Base-by-base conservation (phyloP, 2,797 vertebrate species). In the Lates japonicus region DNA sequence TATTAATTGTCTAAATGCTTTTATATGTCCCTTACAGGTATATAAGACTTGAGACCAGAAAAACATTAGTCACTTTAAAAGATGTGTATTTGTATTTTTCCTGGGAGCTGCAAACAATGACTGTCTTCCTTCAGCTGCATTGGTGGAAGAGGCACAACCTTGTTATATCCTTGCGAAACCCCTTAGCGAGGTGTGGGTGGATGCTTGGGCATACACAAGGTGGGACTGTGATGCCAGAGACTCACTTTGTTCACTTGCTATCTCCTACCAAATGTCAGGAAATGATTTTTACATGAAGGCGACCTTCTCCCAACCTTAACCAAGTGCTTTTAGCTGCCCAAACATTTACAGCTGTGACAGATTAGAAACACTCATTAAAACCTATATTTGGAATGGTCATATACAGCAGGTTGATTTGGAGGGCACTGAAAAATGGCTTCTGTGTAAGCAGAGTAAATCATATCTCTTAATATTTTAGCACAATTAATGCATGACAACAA, bases 391-490 rank as follows among this genome's bases (percentile, higher is more conserved):
- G 25, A 29, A 29, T 29, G 7, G 39, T 39, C 39, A 6, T 39
- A 39, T 39, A 29, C 25, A 29, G 25, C 25, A 17, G 46, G 16
- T 19, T 17, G 17, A 19, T 7, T 48, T 3, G 5, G 6, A 46
- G 5, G 44, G 16, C 44, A 17, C 44, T 2, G 14, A 5, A 46
- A 46, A 5, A 46, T 17, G 44, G 7, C 16, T 57, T 57, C 25
- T 3, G 17, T 33, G 54, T 4, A 33, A 55, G 54, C 9, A 57
- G 54, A 31, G 9, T 41, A 14, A 51, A 29, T 39, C 19, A 33
- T 39, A 4, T 41, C 13, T 14, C 4, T 44, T 69, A 52, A 73
- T 73, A 44, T 33, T 73, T 54, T 22, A 63, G 19, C 31, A 14
- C 25, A 48, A 42, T 31, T 52, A 44, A 5, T 17, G 37, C 22